Percentiles rank a stretch among this genome's conserved stretches.
phyloP scores from a whole-genome alignment of 53 echinoderm and acorn worm species.

The Crossaster papposus region DNA sequence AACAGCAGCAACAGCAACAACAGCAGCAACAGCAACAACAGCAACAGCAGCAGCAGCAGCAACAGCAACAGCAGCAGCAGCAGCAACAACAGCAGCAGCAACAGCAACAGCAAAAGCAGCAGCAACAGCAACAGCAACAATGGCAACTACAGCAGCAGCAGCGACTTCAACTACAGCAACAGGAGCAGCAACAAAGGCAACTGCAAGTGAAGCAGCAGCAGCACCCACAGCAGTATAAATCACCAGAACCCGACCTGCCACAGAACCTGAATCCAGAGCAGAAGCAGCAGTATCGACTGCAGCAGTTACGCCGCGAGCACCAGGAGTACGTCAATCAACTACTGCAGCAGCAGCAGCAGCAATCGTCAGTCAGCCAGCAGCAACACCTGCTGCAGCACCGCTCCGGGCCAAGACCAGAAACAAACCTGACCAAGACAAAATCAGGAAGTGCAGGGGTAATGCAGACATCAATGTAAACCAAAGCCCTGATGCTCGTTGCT shows the following conservation, averaged over 20 bases:
- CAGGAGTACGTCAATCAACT: constrained; percentile 43
- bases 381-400: constrained; percentile 1
- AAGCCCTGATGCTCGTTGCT: background rate
- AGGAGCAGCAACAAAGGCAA: constrained; percentile 24
- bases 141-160: constrained; percentile 15
- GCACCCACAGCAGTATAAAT: constrained; percentile 2
- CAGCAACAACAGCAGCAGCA: background rate
- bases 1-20: too few species aligned
- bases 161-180: background rate
- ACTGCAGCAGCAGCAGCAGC: constrained; percentile 32
- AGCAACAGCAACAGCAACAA: background rate
- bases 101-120: too few species aligned
- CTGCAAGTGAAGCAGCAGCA: background rate
- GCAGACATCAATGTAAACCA: constrained; percentile 42
- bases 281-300: constrained; percentile 56
- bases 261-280: background rate
- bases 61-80: background rate
- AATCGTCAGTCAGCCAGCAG: background rate
- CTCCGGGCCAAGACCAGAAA: constrained; percentile 21
- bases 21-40: too few species aligned
- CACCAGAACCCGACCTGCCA: background rate
- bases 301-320: constrained; percentile 54
- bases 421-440: constrained; percentile 30
- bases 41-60: constrained; percentile 10
- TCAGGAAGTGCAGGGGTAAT: constrained; percentile 33